These are phyloP conservation scores for Fistularia commersonii DNA, from an alignment of 2,797 vertebrate genomes.

Conservation along the genomic window DNA sequence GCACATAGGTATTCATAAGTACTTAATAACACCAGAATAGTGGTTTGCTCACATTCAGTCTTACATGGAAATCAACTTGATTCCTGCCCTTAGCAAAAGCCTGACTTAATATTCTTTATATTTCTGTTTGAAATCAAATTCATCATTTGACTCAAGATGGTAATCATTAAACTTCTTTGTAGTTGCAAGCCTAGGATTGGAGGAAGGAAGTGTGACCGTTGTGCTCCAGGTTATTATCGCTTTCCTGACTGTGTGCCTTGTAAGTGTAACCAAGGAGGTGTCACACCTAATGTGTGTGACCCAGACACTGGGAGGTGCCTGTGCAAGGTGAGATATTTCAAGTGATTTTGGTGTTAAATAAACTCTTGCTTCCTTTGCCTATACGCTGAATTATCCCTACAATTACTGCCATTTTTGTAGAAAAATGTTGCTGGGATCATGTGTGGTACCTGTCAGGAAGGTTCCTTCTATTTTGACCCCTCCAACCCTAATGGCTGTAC, in stretches of 20 bases:
- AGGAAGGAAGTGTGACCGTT: slow-evolving; percentile 86
- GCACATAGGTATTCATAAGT: no score
- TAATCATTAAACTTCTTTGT: slow-evolving; percentile 18
- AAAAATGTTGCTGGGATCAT: slow-evolving; percentile 82
- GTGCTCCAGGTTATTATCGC: slow-evolving; percentile 78
- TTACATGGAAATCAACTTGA: no score
- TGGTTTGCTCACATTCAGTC: no score
- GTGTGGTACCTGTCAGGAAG: slow-evolving; percentile 80
- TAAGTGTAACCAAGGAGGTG: slow-evolving; percentile 79
- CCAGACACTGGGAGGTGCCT: slow-evolving; percentile 83
- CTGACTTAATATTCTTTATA: no score
- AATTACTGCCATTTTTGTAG: slow-evolving; percentile 58
- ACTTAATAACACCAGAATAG: no score
- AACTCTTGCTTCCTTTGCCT: background rate
- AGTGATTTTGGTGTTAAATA: no score
- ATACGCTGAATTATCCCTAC: slow-evolving; percentile 9
- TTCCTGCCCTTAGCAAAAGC: no score
- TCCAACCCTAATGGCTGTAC: slow-evolving; percentile 84
- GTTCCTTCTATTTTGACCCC: slow-evolving; percentile 85
- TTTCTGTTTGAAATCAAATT: background rate
- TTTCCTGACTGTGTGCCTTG: slow-evolving; percentile 86
- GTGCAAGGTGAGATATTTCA: slow-evolving; percentile 81
- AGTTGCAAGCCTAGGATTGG: slow-evolving; percentile 87
- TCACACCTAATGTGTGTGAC: slow-evolving; percentile 78
- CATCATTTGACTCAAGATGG: background rate